Conservation (phyloP, 92 coral and sea anemone species). For the Phenganax subtilis region DNA sequence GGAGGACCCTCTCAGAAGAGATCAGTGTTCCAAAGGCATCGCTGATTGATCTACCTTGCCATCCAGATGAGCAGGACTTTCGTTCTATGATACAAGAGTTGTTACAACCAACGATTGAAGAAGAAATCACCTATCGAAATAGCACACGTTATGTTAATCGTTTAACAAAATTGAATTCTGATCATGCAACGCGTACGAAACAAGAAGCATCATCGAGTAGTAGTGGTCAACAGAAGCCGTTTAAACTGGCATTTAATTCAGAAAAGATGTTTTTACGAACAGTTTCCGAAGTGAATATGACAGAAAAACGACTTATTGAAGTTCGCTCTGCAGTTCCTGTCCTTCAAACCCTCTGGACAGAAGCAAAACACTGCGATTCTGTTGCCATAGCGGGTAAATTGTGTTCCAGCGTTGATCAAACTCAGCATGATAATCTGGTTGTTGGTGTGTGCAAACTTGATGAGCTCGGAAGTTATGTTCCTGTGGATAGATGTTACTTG, state of each 20-base stretch:
- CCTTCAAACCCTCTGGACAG: neutral
- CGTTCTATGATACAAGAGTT: slow-evolving; percentile 43
- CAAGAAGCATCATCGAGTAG: neutral
- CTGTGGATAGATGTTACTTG: neutral
- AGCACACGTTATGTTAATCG: slow-evolving; percentile 61
- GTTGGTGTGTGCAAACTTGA: slow-evolving; percentile 8
- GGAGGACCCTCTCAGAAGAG: slow-evolving; percentile 27
- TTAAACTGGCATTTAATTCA: slow-evolving; percentile 38
- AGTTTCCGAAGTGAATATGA: slow-evolving; percentile 7
- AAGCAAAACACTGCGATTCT: neutral
- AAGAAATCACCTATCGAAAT: slow-evolving; percentile 55
- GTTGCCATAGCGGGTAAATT: slow-evolving; percentile 1
- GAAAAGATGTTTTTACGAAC: slow-evolving; percentile 21
- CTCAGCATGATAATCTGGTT: neutral
- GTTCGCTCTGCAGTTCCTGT: slow-evolving; percentile 22
- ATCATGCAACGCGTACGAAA: slow-evolving; percentile 3
- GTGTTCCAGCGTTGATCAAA: neutral
- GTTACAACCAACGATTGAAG: slow-evolving; percentile 35
- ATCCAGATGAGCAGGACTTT: slow-evolving; percentile 35
- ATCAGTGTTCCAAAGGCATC: neutral
- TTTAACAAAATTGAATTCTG: slow-evolving; percentile 33
- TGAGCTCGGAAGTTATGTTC: slow-evolving; percentile 1
- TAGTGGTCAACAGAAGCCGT: neutral
- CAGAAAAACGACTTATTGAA: slow-evolving; percentile 28
- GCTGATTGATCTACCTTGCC: neutral